A percentile compares a stretch with the other conserved stretches of the same genome.
Evolutionary conservation across 2,113 vertebrate genomes (phyloP).

Genomic region (Cryptomyrus ogoouensis): DNA sequence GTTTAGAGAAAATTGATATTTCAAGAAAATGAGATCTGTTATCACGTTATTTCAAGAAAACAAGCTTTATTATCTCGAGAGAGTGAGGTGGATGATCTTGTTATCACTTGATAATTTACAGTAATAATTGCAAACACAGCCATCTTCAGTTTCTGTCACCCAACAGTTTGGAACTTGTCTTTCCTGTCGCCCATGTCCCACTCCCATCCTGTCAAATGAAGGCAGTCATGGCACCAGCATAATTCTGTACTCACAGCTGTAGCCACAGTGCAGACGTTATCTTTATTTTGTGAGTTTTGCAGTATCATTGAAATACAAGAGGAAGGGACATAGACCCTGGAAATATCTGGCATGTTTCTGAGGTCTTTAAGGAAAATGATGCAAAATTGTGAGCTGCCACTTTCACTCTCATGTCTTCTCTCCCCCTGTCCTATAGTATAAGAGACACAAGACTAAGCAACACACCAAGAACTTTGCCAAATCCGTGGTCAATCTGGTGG

Average conservation of each 20-base stretch:
- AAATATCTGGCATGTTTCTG: not conserved
- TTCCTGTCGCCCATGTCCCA: not conserved
- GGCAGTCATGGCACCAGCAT: not conserved
- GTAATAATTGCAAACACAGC: not conserved
- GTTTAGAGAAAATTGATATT: not conserved
- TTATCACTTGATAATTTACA: not conserved
- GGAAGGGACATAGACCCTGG: not conserved
- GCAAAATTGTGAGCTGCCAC: not conserved
- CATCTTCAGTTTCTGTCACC: not conserved
- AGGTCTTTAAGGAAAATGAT: not conserved
- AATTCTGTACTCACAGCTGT: not conserved
- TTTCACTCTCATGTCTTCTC: not conserved
- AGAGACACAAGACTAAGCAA: constrained; percentile 67
- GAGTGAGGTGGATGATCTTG: not conserved
- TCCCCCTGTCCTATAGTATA: constrained; percentile 63
- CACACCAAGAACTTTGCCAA: constrained; percentile 89
- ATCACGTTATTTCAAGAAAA: not conserved
- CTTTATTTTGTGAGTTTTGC: not conserved
- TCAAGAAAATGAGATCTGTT: not conserved
- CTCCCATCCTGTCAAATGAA: not conserved
- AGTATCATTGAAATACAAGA: not conserved
- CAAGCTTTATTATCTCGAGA: not conserved
- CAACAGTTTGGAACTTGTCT: not conserved
- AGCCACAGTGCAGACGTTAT: not conserved
- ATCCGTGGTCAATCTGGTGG: constrained; percentile 92